A percentile compares a stretch with the other conserved stretches of the same genome.
Conservation (phyloP, 1,140 invertebrate species). For the Solen grandis region DNA sequence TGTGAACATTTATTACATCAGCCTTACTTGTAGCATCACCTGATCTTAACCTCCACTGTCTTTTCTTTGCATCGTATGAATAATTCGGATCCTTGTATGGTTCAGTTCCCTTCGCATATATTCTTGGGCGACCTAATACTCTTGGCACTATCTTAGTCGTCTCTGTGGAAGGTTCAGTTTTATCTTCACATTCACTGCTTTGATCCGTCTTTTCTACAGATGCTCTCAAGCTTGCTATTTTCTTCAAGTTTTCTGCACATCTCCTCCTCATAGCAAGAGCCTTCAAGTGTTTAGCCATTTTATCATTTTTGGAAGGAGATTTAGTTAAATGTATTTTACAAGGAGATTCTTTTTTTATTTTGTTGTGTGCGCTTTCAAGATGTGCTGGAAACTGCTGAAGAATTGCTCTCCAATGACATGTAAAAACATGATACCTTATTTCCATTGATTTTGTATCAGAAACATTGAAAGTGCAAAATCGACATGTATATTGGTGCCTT, state of each 20-base stretch:
- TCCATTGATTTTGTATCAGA: constrained; percentile 1
- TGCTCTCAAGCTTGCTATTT: not conserved
- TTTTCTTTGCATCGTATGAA: constrained; percentile 28
- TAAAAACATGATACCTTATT: constrained; percentile 26
- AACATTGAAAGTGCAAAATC: constrained; percentile 35
- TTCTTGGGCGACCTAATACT: not conserved
- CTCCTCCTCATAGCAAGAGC: constrained; percentile 25
- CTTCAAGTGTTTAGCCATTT: constrained; percentile 10
- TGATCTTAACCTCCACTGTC: not conserved
- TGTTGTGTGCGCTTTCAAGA: not conserved
- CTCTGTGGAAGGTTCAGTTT: not conserved
- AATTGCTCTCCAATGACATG: constrained; percentile 8
- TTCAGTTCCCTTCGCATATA: not conserved
- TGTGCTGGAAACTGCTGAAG: not conserved
- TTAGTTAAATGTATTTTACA: not conserved
- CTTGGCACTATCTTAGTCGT: not conserved
- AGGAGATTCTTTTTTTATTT: not conserved
- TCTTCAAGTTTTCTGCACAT: constrained; percentile 46
- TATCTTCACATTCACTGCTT: not conserved
- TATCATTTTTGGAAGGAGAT: not conserved
- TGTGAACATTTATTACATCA: not conserved
- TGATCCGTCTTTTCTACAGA: not conserved
- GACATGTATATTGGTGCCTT: constrained; percentile 22
- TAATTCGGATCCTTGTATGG: constrained; percentile 1
- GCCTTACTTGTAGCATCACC: not conserved